phyloP scores from a whole-genome alignment of 1,140 invertebrate genomes.

The Zaprionus lachaisei region DNA sequence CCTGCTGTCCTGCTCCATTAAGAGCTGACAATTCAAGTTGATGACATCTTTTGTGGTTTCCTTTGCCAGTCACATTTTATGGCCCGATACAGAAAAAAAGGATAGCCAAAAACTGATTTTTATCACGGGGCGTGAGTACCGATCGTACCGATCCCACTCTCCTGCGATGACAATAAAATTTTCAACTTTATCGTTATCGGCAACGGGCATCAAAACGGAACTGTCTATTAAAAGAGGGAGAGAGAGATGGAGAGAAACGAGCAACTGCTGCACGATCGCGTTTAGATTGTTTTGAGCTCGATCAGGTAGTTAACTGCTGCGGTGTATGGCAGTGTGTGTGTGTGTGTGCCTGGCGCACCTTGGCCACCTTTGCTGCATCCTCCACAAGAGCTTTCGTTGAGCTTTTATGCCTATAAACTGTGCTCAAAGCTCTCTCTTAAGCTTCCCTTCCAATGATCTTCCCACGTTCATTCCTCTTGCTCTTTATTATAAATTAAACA shows the following conservation, averaged over 20 bases:
- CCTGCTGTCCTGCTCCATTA: constrained; percentile 43
- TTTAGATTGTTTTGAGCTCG: constrained; percentile 30
- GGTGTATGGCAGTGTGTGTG: background rate
- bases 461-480: too few relatives aligned
- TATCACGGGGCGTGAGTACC: constrained; percentile 41
- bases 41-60: constrained; percentile 75
- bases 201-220: constrained; percentile 66
- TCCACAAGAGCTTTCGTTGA: too few relatives aligned
- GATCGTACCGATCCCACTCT: constrained; percentile 9
- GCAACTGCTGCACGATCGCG: constrained; percentile 31
- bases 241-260: background rate
- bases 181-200: constrained; percentile 71
- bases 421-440: background rate
- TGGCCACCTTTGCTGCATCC: too few relatives aligned
- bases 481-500: too few relatives aligned
- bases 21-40: constrained; percentile 73
- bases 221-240: constrained; percentile 63
- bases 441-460: background rate
- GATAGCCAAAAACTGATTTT: constrained; percentile 42
- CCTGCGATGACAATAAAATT: constrained; percentile 62
- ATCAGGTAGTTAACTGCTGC: background rate
- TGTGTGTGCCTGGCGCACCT: background rate
- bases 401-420: background rate
- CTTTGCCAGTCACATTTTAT: constrained; percentile 46
- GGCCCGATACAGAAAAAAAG: constrained; percentile 47